Evolutionary conservation across 2,113 vertebrate genomes (phyloP).

Genomic region (Daubentonia madagascariensis): DNA sequence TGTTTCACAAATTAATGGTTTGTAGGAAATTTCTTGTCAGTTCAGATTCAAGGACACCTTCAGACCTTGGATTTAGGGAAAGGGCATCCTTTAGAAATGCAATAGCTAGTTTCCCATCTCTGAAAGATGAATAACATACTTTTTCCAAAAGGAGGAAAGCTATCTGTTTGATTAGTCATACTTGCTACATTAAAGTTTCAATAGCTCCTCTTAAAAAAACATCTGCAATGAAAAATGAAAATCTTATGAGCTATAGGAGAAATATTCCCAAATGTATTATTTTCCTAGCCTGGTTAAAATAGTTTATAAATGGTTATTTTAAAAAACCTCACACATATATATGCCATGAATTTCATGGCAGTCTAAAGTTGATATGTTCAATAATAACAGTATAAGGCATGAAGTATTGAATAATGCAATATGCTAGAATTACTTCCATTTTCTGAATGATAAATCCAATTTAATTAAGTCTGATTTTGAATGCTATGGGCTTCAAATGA

Average conservation of each 20-base stretch:
- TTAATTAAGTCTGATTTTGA: slow-evolving; percentile 74
- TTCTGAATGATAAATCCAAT: slow-evolving; percentile 74
- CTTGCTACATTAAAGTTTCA: slow-evolving; percentile 35
- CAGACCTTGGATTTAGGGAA: background rate
- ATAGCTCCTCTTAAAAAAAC: background rate
- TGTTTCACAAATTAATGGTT: background rate
- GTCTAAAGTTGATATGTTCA: slow-evolving; percentile 28
- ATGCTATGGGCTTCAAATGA: slow-evolving; percentile 54
- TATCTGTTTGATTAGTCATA: slow-evolving; percentile 30
- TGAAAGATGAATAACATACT: background rate
- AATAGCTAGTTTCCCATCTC: background rate
- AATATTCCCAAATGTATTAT: background rate
- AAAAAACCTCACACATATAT: background rate
- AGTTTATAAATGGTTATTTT: background rate
- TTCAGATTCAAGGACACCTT: background rate
- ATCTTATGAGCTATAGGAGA: background rate
- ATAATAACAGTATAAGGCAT: background rate
- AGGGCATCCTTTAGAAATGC: background rate
- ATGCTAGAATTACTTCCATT: slow-evolving; percentile 56
- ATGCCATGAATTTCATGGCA: slow-evolving; percentile 17
- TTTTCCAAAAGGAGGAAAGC: background rate
- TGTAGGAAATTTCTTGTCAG: background rate
- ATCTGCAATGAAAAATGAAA: slow-evolving; percentile 30
- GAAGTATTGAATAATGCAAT: slow-evolving; percentile 65
- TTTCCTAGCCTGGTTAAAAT: slow-evolving; percentile 13